Conservation (phyloP, 2,888 invertebrate genomes). For the Sepioteuthis lessoniana region DNA sequence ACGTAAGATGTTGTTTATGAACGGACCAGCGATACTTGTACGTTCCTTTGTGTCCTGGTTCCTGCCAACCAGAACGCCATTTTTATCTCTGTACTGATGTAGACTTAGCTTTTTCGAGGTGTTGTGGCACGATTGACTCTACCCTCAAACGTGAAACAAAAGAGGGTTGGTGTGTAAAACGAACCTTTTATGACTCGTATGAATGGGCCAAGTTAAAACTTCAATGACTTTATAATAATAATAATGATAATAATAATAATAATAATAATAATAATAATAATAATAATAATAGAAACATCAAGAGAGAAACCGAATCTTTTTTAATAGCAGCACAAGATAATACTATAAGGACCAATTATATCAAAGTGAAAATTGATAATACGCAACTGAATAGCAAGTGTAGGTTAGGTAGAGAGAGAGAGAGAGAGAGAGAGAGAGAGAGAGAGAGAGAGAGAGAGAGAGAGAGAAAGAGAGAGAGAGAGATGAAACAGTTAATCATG, state of each 20-base stretch:
- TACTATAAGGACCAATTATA: too few species aligned
- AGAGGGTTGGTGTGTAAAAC: not conserved
- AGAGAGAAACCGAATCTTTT: too few species aligned
- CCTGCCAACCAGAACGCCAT: not conserved
- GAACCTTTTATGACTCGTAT: not conserved
- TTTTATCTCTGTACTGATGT: not conserved
- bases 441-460: too few species aligned
- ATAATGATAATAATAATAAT: not conserved
- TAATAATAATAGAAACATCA: too few species aligned
- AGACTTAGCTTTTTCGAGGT: not conserved
- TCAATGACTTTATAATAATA: not conserved
- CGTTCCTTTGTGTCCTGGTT: not conserved
- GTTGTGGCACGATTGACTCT: not conserved
- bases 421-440: too few species aligned
- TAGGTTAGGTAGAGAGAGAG: too few species aligned
- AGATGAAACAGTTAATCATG: too few species aligned
- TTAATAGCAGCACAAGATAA: too few species aligned
- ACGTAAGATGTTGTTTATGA: not conserved
- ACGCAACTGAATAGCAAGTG: too few species aligned
- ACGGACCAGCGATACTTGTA: not conserved
- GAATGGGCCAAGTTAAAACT: not conserved
- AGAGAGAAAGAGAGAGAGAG: too few species aligned
- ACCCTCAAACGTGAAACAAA: not conserved
- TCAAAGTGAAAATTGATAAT: too few species aligned
- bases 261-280: not conserved